phyloP scores from a whole-genome alignment of 2,113 vertebrate genomes.

The Haplotaxodon microlepis region DNA sequence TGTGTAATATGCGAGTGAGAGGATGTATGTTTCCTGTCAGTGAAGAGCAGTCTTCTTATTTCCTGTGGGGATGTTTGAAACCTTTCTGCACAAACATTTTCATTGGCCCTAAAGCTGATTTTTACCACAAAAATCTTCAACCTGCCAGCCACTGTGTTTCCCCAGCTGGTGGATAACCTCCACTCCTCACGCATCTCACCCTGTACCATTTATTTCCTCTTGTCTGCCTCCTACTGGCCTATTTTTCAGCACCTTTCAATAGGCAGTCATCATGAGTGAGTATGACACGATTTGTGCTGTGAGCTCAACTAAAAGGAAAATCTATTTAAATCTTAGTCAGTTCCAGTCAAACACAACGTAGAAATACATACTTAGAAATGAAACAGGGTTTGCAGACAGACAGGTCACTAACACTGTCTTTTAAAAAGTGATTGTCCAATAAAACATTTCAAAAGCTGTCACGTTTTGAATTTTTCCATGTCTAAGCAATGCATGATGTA shows the following conservation, averaged over 20 bases:
- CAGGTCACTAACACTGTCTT: not conserved
- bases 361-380: not conserved
- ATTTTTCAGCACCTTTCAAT: constrained; percentile 9
- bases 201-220: constrained; percentile 45
- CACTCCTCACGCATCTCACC: constrained; percentile 34
- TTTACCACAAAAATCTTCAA: constrained; percentile 33
- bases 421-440: not conserved
- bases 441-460: not conserved
- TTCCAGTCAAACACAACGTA: not conserved
- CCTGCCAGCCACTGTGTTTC: constrained; percentile 53
- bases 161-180: constrained; percentile 71
- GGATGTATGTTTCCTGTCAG: constrained; percentile 54
- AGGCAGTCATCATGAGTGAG: not conserved
- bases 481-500: not conserved
- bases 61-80: constrained; percentile 59
- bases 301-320: not conserved
- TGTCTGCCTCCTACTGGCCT: not conserved
- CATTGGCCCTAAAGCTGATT: constrained; percentile 51
- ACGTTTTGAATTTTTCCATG: not conserved
- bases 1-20: constrained; percentile 26
- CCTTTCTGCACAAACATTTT: constrained; percentile 65
- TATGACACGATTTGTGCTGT: not conserved
- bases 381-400: not conserved
- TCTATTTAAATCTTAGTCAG: not conserved
- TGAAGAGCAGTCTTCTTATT: constrained; percentile 39